A percentile compares a stretch with the other conserved stretches of the same genome.
phyloP scores from a whole-genome alignment of 2,797 vertebrate species.

The Smutsia gigantea region DNA sequence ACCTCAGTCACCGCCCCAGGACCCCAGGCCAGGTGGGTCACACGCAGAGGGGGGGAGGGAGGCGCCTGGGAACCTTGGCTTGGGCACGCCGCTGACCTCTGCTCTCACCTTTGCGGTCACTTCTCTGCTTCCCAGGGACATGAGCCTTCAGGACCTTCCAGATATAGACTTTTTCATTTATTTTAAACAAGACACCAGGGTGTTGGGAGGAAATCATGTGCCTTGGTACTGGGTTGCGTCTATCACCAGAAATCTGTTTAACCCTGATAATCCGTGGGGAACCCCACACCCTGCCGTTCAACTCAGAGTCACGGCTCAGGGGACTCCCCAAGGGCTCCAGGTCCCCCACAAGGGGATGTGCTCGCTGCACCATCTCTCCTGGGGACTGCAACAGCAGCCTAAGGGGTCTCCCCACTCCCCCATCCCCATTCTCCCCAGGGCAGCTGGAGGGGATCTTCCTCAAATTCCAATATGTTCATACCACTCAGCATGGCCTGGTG shows the following conservation, averaged over 20 bases:
- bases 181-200: not conserved
- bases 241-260: not conserved
- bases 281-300: not conserved
- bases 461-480: not conserved
- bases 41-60: not conserved
- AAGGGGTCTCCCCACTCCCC: accelerated
- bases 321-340: not conserved
- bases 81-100: not conserved
- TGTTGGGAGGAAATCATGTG: not conserved
- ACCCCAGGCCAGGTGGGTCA: not conserved
- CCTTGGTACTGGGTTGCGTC: not conserved
- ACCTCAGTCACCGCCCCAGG: not conserved
- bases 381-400: too few relatives aligned
- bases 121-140: conserved; percentile 47
- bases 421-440: not conserved
- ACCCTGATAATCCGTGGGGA: not conserved
- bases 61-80: accelerated
- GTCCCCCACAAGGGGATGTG: accelerated
- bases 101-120: not conserved
- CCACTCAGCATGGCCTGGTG: not conserved
- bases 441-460: not conserved
- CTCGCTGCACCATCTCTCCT: not conserved
- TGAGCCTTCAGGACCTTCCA: conserved; percentile 21
- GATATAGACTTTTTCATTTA: conserved; percentile 52
- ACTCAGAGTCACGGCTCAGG: not conserved